Evolutionary conservation across 2,113 vertebrate genomes (phyloP).

Genomic region (Hipposideros armiger): DNA sequence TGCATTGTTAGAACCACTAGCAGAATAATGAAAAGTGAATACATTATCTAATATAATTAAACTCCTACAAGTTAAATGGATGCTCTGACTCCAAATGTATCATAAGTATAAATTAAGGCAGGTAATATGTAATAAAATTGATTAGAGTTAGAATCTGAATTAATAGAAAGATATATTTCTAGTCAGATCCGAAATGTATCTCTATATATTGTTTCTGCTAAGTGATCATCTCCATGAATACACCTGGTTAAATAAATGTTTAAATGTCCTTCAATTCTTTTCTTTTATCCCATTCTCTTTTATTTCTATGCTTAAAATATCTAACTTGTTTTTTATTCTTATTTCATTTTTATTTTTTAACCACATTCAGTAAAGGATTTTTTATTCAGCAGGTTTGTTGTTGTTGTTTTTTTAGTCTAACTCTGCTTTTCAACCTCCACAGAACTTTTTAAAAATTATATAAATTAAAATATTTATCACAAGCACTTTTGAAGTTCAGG

Average conservation of each 20-base stretch:
- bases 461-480: neutral
- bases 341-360: neutral
- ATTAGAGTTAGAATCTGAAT: constrained; percentile 33
- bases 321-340: neutral
- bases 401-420: neutral
- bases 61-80: constrained; percentile 56
- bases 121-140: constrained; percentile 20
- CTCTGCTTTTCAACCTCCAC: neutral
- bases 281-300: neutral
- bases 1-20: neutral
- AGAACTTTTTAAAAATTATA: neutral
- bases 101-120: constrained; percentile 60
- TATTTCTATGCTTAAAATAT: neutral
- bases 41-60: constrained; percentile 55
- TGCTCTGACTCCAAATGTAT: constrained; percentile 22
- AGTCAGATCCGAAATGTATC: neutral
- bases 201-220: neutral
- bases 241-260: neutral
- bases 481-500: neutral
- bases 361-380: neutral
- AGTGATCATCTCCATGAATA: neutral
- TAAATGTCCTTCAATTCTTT: neutral
- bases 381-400: too few relatives aligned
- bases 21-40: constrained; percentile 41
- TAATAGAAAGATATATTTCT: constrained; percentile 43